Base-by-base conservation (phyloP, 1,140 invertebrate genomes). In the Bombus waltoni region DNA sequence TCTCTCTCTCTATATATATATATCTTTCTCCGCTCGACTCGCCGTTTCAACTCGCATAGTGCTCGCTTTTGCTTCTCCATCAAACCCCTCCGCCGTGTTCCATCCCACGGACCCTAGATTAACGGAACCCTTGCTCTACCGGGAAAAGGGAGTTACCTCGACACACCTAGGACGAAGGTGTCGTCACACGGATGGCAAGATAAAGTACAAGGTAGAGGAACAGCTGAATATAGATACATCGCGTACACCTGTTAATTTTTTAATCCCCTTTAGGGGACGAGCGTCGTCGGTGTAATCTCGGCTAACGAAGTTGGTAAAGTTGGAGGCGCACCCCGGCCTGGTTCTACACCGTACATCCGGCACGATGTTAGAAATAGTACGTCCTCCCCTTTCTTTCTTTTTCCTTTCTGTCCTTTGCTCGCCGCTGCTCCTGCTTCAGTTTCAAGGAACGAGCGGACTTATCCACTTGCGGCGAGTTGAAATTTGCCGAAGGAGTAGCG, bases 51-150 rank as follows among this genome's bases (percentile, higher is more conserved):
- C 89, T 90, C 71, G 71, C 89, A 81, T 83, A 83, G 77, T 84
- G 70, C 83, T 84, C 70, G 59, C 59, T 62, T 62, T 13, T 62
- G 59, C 59, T 62, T 70, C 88, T 83, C 85, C 89, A 76, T 90
- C 86, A 89, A 83, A 44, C 86, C 78, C 85, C 32, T 70, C 78
- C 62, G 66, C 82, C 75, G 68, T 40, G 65, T 80, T 88, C 84
- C 86, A 70, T 73, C 83, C 88, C 79, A 73, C 81, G 85, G 90
- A 95, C 92, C 92, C 93, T 92, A 94, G 94, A 95, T 95, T 95
- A 95, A 95, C 94, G 92, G 94, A 95, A 94, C 94, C 93, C 93
- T 93, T 93, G 90, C 91, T 77, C 53, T 89, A 87, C 82, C 88
- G 81, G 87, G 79, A 92, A 93, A 92, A 94, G 92, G 92, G 92